Evolutionary conservation across 2,113 vertebrate species (phyloP).

Genomic region (Gymnogyps californianus): DNA sequence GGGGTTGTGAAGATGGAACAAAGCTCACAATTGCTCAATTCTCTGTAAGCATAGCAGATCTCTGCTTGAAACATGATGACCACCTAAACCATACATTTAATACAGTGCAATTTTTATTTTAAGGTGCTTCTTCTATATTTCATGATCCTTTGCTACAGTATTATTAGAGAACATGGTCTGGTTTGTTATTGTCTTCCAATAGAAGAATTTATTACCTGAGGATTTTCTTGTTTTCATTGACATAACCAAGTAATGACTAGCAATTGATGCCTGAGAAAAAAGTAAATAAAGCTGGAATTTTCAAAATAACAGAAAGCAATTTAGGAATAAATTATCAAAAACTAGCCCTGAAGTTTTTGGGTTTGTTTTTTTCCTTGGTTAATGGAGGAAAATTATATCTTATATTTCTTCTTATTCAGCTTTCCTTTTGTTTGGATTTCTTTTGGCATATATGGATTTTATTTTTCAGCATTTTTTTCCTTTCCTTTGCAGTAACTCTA

Average conservation of each 20-base stretch:
- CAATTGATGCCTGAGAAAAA: neutral
- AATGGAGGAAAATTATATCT: neutral
- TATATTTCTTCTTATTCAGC: neutral
- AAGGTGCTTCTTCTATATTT: neutral
- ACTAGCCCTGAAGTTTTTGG: neutral
- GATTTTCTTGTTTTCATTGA: neutral
- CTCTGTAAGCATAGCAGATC: neutral
- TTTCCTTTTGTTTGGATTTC: neutral
- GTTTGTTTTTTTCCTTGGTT: neutral
- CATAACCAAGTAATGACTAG: neutral
- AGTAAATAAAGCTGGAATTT: neutral
- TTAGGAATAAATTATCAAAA: neutral
- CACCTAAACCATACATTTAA: neutral
- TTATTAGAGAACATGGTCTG: neutral
- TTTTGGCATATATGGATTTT: neutral
- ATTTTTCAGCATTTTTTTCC: neutral
- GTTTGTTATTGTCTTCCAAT: neutral
- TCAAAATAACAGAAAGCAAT: neutral
- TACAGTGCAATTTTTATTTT: neutral
- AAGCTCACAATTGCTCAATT: neutral
- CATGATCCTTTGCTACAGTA: neutral
- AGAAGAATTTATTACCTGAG: neutral
- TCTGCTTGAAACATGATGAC: neutral
- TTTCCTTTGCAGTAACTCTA: neutral
- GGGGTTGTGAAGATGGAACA: neutral